phyloP scores from a whole-genome alignment of 2,888 invertebrate genomes.

The Metallyticus violacea region DNA sequence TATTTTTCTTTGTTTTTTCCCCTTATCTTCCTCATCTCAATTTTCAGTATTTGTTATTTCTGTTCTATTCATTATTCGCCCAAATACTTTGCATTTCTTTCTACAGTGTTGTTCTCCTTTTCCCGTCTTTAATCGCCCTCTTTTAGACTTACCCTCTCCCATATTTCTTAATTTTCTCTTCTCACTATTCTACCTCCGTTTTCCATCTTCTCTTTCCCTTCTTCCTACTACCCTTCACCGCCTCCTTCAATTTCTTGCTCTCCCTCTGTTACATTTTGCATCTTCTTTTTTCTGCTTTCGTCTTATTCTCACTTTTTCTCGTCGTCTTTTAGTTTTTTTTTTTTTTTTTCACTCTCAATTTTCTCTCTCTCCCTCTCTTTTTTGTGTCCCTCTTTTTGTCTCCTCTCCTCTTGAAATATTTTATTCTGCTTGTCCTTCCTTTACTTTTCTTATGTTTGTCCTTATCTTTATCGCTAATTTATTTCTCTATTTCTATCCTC shows the following conservation, averaged over 20 bases:
- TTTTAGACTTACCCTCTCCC: background rate
- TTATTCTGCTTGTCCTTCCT: too few relatives aligned
- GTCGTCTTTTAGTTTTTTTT: background rate
- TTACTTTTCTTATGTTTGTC: too few relatives aligned
- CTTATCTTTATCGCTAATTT: background rate
- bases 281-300: background rate
- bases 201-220: background rate
- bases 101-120: too few relatives aligned
- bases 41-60: too few relatives aligned
- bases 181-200: background rate
- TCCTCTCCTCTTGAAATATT: too few relatives aligned
- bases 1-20: too few relatives aligned
- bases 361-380: background rate
- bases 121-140: background rate
- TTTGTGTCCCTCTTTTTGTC: too few relatives aligned
- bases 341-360: background rate
- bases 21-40: too few relatives aligned
- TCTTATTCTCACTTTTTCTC: background rate
- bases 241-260: background rate
- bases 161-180: too few relatives aligned
- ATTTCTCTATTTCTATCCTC: background rate
- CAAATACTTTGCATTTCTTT: too few relatives aligned
- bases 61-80: too few relatives aligned
- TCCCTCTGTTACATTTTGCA: background rate
- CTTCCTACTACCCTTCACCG: background rate